A percentile compares a stretch with the other conserved stretches of the same genome.
Evolutionary conservation across 1,140 invertebrate genomes (phyloP).

Genomic region (Babylonia areolata): DNA sequence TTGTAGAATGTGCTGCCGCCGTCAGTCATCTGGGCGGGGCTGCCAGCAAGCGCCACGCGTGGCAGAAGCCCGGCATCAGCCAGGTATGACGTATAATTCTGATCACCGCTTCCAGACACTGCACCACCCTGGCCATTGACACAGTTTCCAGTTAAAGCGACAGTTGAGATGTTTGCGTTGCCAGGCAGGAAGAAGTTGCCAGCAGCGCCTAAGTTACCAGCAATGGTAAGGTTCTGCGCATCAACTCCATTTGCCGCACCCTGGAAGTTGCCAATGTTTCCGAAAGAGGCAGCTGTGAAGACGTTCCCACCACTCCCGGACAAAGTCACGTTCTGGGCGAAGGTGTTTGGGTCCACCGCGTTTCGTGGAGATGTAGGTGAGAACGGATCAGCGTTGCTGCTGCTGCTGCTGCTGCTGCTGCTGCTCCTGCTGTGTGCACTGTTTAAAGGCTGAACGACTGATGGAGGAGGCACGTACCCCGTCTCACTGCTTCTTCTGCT

Average conservation of each 20-base stretch:
- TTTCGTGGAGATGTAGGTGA: neutral
- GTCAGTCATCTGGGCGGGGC: neutral
- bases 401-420: constrained; percentile 11
- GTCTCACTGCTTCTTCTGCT: neutral
- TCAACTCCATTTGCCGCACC: neutral
- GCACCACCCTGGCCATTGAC: no score
- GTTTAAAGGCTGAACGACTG: neutral
- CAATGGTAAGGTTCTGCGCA: neutral
- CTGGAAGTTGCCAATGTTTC: neutral
- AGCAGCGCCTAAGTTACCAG: neutral
- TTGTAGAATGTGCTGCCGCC: neutral
- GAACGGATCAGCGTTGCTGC: neutral
- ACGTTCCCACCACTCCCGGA: neutral
- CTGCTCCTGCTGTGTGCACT: neutral
- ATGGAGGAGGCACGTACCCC: neutral
- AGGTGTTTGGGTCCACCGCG: neutral
- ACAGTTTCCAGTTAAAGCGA: neutral
- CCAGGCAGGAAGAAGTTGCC: neutral
- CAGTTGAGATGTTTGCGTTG: neutral
- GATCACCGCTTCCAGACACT: no score
- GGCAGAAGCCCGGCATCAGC: neutral
- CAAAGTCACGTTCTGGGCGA: neutral
- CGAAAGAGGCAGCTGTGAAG: no score
- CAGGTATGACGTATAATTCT: no score
- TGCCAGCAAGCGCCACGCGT: neutral